phyloP scores from a whole-genome alignment of 2,888 invertebrate genomes.

The Cantharis nigra region DNA sequence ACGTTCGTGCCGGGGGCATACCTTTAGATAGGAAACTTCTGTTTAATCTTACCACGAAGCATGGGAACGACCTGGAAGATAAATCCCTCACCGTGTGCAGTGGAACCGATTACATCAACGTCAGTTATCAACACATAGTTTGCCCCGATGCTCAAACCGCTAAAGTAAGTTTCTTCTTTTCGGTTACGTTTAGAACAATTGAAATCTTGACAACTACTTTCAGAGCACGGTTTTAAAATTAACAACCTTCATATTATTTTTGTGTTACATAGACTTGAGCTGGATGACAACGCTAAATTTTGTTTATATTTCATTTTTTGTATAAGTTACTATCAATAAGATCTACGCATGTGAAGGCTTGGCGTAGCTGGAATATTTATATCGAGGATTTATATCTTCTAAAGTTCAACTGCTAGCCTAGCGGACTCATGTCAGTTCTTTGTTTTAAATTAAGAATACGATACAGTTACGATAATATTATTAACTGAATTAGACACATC shows the following conservation, averaged over 20 bases:
- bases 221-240: not conserved
- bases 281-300: not conserved
- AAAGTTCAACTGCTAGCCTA: too few relatives aligned
- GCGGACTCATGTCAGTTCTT: too few relatives aligned
- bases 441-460: too few relatives aligned
- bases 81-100: constrained; percentile 96
- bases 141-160: constrained; percentile 92
- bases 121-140: constrained; percentile 96
- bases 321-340: too few relatives aligned
- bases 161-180: constrained; percentile 67
- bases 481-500: too few relatives aligned
- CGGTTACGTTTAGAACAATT: not conserved
- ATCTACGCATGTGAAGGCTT: too few relatives aligned
- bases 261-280: not conserved
- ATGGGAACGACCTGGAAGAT: constrained; percentile 83
- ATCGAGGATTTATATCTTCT: too few relatives aligned
- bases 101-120: constrained; percentile 98
- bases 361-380: too few relatives aligned
- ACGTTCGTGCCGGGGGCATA: constrained; percentile 89
- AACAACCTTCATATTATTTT: not conserved
- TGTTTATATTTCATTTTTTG: not conserved
- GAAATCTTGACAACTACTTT: not conserved
- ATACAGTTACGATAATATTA: too few relatives aligned
- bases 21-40: constrained; percentile 88
- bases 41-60: constrained; percentile 74